A percentile compares a stretch with the other conserved stretches of the same genome.
Evolutionary conservation across 2,113 vertebrate genomes (phyloP).

Genomic region (Dasyornis broadbenti): DNA sequence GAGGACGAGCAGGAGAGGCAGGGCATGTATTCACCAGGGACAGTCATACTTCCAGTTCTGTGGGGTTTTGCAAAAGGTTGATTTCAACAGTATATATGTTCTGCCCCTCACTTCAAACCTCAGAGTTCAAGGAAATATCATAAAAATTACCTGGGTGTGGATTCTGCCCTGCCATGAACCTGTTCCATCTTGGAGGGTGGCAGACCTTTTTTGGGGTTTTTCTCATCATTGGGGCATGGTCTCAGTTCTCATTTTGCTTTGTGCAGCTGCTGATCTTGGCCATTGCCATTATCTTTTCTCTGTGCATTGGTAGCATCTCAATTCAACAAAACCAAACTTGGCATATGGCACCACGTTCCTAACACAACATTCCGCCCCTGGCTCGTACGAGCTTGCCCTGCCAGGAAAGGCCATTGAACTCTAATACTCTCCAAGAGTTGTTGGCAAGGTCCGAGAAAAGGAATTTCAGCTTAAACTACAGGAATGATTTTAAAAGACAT

Average conservation of each 20-base stretch:
- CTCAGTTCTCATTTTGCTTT: neutral
- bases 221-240: neutral
- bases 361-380: neutral
- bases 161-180: neutral
- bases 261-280: neutral
- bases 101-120: neutral
- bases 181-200: neutral
- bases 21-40: neutral
- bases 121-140: neutral
- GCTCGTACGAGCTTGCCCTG: neutral
- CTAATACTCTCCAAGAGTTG: neutral
- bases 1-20: neutral
- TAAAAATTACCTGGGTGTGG: neutral
- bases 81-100: neutral
- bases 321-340: neutral
- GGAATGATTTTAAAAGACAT: neutral
- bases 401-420: neutral
- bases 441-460: neutral
- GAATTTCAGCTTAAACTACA: neutral
- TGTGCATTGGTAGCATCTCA: neutral
- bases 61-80: neutral
- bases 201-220: neutral
- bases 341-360: rapidly evolving
- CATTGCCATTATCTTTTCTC: neutral
- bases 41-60: neutral